These are phyloP conservation scores for Eudasyphora cyanicolor DNA, from an alignment of 2,888 invertebrate genomes.

Conservation along the genomic window DNA sequence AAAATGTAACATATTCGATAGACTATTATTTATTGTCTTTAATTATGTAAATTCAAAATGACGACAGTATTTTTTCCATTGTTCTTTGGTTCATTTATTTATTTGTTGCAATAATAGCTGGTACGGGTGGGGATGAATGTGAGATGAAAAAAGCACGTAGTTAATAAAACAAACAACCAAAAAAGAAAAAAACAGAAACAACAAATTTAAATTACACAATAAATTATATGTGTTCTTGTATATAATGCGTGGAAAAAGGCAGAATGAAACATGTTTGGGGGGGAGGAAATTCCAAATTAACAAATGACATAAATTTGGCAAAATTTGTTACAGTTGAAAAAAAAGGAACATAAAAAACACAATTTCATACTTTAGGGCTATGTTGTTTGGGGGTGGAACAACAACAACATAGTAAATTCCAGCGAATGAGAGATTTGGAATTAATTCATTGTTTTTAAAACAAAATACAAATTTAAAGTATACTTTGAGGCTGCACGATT, in stretches of 20 bases:
- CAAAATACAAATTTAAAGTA: background rate
- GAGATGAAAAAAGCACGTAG: conserved; percentile 20
- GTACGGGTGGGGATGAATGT: background rate
- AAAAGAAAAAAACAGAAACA: background rate
- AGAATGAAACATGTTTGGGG: background rate
- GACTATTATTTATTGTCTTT: conserved; percentile 38
- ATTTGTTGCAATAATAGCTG: background rate
- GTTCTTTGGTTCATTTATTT: background rate
- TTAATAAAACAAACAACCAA: conserved; percentile 28
- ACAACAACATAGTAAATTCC: background rate
- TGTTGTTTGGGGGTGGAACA: background rate
- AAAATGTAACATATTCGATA: background rate
- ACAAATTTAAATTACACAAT: conserved; percentile 28
- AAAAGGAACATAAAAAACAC: background rate
- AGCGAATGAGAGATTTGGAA: background rate
- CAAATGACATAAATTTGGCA: conserved; percentile 34
- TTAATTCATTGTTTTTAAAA: background rate
- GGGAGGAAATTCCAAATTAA: conserved; percentile 16
- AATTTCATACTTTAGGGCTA: conserved; percentile 14
- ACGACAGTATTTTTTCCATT: background rate
- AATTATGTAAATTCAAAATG: conserved; percentile 9
- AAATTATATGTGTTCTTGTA: conserved; percentile 5
- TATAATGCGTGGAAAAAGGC: background rate
- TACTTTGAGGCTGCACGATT: background rate
- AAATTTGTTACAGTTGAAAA: conserved; percentile 34